Percentiles rank a stretch among this genome's conserved stretches.
Evolutionary conservation across 64 coral and sea anemone species (phyloP).

Genomic region (Hydrozoanthus tunicans): DNA sequence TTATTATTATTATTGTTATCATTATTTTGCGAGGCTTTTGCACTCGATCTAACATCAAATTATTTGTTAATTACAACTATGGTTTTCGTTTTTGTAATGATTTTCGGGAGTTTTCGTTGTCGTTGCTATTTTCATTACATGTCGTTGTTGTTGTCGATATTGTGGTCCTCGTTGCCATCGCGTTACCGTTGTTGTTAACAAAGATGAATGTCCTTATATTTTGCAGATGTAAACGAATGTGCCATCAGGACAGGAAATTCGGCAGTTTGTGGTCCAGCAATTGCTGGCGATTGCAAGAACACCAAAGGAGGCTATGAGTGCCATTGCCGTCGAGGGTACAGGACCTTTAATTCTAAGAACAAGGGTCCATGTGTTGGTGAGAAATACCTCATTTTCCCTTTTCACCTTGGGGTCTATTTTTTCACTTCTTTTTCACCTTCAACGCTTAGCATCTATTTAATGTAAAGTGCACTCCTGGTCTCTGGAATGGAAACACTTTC

Average conservation of each 20-base stretch:
- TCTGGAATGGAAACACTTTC: no score
- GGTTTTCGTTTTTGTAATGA: no score
- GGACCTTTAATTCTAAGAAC: background rate
- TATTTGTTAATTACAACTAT: no score
- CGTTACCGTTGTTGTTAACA: background rate
- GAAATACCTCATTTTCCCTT: background rate
- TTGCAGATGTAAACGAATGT: conserved; percentile 32
- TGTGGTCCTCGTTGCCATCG: background rate
- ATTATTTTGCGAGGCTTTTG: no score
- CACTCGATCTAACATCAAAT: no score
- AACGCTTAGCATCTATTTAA: background rate
- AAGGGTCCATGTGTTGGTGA: conserved; percentile 27
- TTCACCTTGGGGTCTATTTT: background rate
- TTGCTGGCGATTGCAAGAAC: conserved; percentile 2
- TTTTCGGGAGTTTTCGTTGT: no score
- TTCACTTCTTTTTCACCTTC: background rate
- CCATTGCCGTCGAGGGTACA: background rate
- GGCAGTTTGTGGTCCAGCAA: conserved; percentile 10
- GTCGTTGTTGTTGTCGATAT: no score
- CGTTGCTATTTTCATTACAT: no score
- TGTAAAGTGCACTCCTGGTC: background rate
- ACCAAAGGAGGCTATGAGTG: conserved; percentile 1
- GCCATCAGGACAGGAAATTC: background rate
- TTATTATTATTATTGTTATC: no score
- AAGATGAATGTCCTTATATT: background rate